Conservation (phyloP, 2,113 vertebrate species). For the Fregata magnificens region DNA sequence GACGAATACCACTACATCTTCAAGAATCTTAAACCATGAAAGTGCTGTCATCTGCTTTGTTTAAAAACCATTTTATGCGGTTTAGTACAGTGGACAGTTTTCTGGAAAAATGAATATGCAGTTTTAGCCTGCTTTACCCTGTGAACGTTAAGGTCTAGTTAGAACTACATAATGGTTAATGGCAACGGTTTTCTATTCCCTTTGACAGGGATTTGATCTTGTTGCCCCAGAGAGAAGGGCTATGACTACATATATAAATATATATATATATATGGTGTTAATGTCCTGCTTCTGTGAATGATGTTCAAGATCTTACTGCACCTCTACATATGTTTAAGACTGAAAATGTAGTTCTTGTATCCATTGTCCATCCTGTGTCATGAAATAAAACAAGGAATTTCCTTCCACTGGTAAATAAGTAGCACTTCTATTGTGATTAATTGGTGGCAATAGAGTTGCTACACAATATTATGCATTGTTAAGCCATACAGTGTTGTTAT, state of each 20-base stretch:
- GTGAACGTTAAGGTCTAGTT: not conserved
- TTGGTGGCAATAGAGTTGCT: not conserved
- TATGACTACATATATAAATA: not conserved
- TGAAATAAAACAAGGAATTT: not conserved
- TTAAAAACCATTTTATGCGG: constrained; percentile 11
- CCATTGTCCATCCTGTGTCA: not conserved
- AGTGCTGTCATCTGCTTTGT: not conserved
- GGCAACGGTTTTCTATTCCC: not conserved
- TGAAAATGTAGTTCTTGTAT: not conserved
- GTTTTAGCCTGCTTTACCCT: not conserved
- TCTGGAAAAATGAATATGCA: not conserved
- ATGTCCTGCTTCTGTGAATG: not conserved
- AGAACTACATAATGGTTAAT: not conserved
- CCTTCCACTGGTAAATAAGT: not conserved
- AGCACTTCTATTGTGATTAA: not conserved
- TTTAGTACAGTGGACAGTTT: not conserved
- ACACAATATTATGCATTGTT: not conserved
- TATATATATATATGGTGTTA: not conserved
- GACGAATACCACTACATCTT: not conserved
- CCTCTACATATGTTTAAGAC: not conserved
- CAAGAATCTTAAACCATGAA: not conserved
- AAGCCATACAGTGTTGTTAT: not conserved
- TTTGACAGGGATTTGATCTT: not conserved
- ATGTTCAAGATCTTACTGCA: not conserved
- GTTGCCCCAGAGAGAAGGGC: not conserved